phyloP scores from a whole-genome alignment of 35 echinoderm and acorn worm species.

The Eucidaris tribuloides region DNA sequence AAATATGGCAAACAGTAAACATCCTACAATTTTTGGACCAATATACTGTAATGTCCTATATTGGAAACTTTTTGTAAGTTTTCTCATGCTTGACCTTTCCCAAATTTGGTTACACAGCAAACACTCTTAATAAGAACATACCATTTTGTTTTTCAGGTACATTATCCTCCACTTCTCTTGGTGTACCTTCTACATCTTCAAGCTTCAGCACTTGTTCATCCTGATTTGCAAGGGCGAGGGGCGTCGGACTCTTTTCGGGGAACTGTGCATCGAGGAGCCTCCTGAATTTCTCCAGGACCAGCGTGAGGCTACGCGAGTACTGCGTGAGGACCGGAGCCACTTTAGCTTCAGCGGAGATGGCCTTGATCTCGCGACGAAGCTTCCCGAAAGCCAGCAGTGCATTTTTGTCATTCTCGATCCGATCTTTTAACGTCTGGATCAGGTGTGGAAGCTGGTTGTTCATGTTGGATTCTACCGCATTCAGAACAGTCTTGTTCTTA shows the following conservation, averaged over 20 bases:
- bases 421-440: conserved; percentile 68
- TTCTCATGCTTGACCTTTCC: too few species aligned
- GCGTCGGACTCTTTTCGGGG: not conserved
- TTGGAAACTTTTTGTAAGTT: too few species aligned
- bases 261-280: conserved; percentile 65
- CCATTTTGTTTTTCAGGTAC: too few species aligned
- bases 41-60: too few species aligned
- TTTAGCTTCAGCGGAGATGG: conserved; percentile 73
- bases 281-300: conserved; percentile 69
- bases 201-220: conserved; percentile 19
- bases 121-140: too few species aligned
- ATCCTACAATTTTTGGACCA: too few species aligned
- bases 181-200: not conserved
- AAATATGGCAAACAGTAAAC: too few species aligned
- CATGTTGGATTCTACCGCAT: conserved; percentile 75
- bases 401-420: conserved; percentile 92
- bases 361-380: conserved; percentile 78
- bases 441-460: conserved; percentile 68
- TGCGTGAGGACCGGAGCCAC: conserved; percentile 87
- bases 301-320: conserved; percentile 74
- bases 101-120: too few species aligned
- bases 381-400: conserved; percentile 88
- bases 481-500: conserved; percentile 94
- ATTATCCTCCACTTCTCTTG: too few species aligned
- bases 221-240: not conserved